A percentile compares a stretch with the other conserved stretches of the same genome.
phyloP scores from a whole-genome alignment of 2,113 vertebrate species.

The Tenebrosternarchus preto region DNA sequence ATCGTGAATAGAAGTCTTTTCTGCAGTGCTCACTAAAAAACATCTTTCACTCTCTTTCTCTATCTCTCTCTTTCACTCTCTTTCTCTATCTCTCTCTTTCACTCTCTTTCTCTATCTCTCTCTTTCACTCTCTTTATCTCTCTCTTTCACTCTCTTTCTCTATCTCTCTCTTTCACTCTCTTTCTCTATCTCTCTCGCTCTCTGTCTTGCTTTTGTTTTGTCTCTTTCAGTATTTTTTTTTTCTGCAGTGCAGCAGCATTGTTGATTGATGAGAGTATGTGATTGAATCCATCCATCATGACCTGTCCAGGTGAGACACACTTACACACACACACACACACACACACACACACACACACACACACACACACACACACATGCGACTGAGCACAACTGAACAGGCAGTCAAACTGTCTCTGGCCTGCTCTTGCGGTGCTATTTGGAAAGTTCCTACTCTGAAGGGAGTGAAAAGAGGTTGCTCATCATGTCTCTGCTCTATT shows the following conservation, averaged over 20 bases:
- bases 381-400: constrained; percentile 1
- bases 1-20: no score
- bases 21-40: no score
- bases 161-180: neutral
- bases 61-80: neutral
- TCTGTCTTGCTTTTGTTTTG: constrained; percentile 4
- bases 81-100: neutral
- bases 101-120: constrained; percentile 2
- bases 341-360: no score
- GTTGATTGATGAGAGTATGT: constrained; percentile 54
- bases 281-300: constrained; percentile 58
- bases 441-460: neutral
- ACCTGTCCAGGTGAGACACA: constrained; percentile 50
- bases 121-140: no score
- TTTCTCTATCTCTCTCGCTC: neutral
- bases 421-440: neutral
- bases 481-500: neutral
- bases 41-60: no score
- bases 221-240: constrained; percentile 4
- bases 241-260: constrained; percentile 41
- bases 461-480: no score
- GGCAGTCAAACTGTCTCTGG: constrained; percentile 40
- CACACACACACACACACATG: constrained; percentile 26
- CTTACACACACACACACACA: no score
- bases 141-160: neutral